Percentiles rank a stretch among this genome's conserved stretches.
These are phyloP conservation scores for Hyperopisus bebe DNA, from an alignment of 2,113 vertebrate species.

Conservation along the genomic window DNA sequence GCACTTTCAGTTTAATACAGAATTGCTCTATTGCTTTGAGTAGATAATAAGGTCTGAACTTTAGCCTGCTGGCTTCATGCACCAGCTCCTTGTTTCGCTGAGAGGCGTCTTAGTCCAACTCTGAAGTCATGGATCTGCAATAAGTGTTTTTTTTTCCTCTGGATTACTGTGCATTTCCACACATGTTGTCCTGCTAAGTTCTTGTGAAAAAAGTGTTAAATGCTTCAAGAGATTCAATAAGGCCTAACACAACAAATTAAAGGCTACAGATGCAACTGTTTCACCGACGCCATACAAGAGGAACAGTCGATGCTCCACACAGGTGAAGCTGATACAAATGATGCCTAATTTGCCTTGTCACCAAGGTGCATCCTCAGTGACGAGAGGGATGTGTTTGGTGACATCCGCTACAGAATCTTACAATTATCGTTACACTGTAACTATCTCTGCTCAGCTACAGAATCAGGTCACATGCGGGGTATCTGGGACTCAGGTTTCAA, in stretches of 20 bases:
- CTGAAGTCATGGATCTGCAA: background rate
- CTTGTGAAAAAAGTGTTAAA: background rate
- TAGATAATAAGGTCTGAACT: background rate
- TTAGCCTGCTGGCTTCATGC: background rate
- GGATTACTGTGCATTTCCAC: background rate
- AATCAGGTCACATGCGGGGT: background rate
- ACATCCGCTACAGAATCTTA: background rate
- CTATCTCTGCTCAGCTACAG: background rate
- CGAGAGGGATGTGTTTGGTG: background rate
- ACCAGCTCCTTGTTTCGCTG: background rate
- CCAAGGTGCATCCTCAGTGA: background rate
- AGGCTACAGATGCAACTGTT: background rate
- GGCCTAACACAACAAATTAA: background rate
- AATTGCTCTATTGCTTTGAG: background rate
- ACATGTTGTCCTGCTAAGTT: background rate
- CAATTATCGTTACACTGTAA: background rate
- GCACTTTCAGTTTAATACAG: background rate
- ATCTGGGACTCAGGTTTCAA: background rate
- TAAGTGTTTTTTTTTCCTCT: background rate
- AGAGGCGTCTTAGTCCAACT: background rate
- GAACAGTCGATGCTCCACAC: background rate
- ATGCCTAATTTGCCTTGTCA: background rate
- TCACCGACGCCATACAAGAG: background rate
- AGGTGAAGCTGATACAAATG: background rate
- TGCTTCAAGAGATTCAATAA: background rate